Percentiles rank a stretch among this genome's conserved stretches.
These are phyloP conservation scores for Andrena bicolor DNA, from an alignment of 2,888 invertebrate species.

Conservation along the genomic window DNA sequence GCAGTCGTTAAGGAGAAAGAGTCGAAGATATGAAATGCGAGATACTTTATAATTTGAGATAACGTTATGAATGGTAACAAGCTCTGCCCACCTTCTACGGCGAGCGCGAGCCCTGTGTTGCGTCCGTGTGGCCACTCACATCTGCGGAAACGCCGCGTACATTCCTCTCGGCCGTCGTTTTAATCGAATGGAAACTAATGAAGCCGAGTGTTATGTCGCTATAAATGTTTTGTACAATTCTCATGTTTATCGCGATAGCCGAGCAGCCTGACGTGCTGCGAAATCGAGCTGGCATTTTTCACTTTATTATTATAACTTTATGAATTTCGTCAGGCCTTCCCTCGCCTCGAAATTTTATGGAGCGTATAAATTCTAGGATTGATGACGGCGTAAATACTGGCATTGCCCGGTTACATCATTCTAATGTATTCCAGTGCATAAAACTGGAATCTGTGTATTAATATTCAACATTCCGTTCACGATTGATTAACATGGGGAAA, in stretches of 20 bases:
- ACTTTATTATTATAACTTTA: constrained; percentile 64
- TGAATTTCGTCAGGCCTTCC: constrained; percentile 43
- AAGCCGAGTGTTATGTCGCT: constrained; percentile 67
- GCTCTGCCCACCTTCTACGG: constrained; percentile 66
- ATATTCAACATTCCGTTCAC: background rate
- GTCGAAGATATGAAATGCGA: constrained; percentile 75
- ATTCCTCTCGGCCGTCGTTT: constrained; percentile 61
- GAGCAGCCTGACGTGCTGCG: constrained; percentile 21
- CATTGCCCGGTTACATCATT: constrained; percentile 1
- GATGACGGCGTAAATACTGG: constrained; percentile 10
- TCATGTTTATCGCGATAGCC: constrained; percentile 47
- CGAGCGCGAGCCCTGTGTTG: constrained; percentile 16
- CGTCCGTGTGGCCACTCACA: constrained; percentile 26
- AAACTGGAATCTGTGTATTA: constrained; percentile 2
- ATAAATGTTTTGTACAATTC: constrained; percentile 63
- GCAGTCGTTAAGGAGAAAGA: constrained; percentile 76
- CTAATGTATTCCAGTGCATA: constrained; percentile 7
- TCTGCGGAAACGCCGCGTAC: constrained; percentile 13
- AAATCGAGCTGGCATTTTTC: constrained; percentile 44
- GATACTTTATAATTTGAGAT: constrained; percentile 78
- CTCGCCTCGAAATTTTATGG: constrained; percentile 30
- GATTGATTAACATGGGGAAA: constrained; percentile 23
- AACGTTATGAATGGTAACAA: constrained; percentile 76
- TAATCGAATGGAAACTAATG: constrained; percentile 75
- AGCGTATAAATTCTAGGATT: constrained; percentile 32